phyloP scores from a whole-genome alignment of 2,797 vertebrate genomes.

The Varecia variegata region DNA sequence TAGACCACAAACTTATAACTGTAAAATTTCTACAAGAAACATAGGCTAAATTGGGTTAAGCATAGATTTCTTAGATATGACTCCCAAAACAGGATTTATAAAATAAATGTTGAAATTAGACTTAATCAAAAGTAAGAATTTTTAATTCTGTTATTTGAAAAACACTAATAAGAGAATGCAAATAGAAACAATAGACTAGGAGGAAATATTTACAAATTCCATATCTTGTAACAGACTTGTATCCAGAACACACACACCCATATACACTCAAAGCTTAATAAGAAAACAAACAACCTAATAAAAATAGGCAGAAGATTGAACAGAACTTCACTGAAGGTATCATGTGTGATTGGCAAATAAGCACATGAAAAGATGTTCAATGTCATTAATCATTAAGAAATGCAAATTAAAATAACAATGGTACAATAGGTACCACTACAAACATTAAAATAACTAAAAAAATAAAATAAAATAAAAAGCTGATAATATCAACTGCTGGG shows the following conservation, averaged over 20 bases:
- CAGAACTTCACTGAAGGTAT: background rate
- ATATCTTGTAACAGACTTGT: background rate
- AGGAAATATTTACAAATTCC: background rate
- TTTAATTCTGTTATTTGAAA: background rate
- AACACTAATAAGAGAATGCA: background rate
- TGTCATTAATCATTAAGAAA: background rate
- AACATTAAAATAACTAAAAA: background rate
- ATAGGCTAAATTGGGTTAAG: background rate
- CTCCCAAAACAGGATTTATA: background rate
- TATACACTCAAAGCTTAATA: background rate
- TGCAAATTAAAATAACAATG: background rate
- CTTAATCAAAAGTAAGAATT: background rate
- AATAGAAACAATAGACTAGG: background rate
- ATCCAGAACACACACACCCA: background rate
- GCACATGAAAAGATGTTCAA: background rate
- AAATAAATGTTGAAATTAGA: background rate
- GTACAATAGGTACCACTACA: background rate
- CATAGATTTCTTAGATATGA: background rate
- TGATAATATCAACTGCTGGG: background rate
- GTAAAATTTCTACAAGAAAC: background rate
- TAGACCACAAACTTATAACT: background rate
- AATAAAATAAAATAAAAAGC: background rate
- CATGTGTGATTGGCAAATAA: background rate
- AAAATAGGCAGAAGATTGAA: background rate
- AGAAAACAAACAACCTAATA: background rate